Evolutionary conservation across 2,113 vertebrate species (phyloP).

Genomic region (Toxotes chatareus): DNA sequence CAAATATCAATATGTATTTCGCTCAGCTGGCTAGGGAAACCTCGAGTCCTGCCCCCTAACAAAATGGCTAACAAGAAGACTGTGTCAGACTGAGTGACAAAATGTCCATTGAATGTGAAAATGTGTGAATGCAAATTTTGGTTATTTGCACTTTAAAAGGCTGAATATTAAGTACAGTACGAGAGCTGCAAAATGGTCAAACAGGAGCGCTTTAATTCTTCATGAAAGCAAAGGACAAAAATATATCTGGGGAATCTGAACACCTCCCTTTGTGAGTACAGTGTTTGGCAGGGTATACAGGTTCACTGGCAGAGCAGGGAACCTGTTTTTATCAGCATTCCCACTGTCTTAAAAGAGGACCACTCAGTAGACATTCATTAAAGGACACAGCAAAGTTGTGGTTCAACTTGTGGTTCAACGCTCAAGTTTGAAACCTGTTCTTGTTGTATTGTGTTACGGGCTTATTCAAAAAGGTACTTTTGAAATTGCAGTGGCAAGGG

Average conservation of each 20-base stretch:
- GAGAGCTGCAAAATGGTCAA: conserved; percentile 9
- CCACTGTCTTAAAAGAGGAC: neutral
- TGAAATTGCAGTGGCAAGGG: conserved; percentile 30
- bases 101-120: neutral
- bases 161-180: neutral
- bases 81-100: neutral
- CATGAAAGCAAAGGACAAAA: conserved; percentile 19
- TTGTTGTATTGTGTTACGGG: neutral
- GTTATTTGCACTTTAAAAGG: conserved; percentile 8
- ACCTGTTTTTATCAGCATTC: conserved; percentile 18
- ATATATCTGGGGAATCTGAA: conserved; percentile 26
- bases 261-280: conserved; percentile 18
- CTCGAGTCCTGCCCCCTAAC: neutral
- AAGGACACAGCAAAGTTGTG: neutral
- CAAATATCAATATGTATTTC: neutral
- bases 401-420: too few species aligned
- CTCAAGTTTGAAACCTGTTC: neutral
- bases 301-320: conserved; percentile 28
- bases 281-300: conserved; percentile 34
- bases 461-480: conserved; percentile 17
- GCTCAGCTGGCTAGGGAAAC: neutral
- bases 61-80: neutral
- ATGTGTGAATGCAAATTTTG: conserved; percentile 3
- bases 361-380: neutral
- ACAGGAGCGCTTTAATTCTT: neutral